A percentile compares a stretch with the other conserved stretches of the same genome.
Conservation (phyloP, 2,797 vertebrate species). For the Fringilla coelebs region DNA sequence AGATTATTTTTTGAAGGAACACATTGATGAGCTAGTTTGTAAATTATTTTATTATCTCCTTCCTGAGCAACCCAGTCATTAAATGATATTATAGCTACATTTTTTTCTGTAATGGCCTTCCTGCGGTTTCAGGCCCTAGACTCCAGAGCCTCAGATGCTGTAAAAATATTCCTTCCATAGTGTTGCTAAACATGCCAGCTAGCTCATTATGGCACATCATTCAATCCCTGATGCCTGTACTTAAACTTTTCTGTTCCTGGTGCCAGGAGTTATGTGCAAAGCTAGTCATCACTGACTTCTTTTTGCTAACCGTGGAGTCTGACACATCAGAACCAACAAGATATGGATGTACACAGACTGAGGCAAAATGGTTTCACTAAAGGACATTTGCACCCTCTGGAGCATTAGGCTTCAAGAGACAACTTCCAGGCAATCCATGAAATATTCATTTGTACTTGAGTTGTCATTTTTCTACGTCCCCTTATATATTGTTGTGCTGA, state of each 20-base stretch:
- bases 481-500: not conserved
- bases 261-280: not conserved
- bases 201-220: not conserved
- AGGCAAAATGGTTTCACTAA: not conserved
- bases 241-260: not conserved
- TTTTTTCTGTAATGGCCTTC: not conserved
- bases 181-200: not conserved
- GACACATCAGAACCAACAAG: not conserved
- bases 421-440: not conserved
- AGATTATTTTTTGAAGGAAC: not conserved
- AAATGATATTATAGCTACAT: constrained; percentile 1
- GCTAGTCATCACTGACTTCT: not conserved
- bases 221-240: not conserved
- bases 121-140: not conserved
- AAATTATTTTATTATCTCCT: constrained; percentile 15
- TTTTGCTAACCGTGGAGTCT: not conserved
- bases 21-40: not conserved
- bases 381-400: not conserved
- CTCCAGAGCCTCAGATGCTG: not conserved
- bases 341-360: not conserved
- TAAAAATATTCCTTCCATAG: not conserved
- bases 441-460: constrained; percentile 2
- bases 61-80: not conserved
- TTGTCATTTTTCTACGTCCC: not conserved
- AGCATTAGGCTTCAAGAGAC: not conserved